phyloP scores from a whole-genome alignment of 2,797 vertebrate species.

The Salmo trutta region DNA sequence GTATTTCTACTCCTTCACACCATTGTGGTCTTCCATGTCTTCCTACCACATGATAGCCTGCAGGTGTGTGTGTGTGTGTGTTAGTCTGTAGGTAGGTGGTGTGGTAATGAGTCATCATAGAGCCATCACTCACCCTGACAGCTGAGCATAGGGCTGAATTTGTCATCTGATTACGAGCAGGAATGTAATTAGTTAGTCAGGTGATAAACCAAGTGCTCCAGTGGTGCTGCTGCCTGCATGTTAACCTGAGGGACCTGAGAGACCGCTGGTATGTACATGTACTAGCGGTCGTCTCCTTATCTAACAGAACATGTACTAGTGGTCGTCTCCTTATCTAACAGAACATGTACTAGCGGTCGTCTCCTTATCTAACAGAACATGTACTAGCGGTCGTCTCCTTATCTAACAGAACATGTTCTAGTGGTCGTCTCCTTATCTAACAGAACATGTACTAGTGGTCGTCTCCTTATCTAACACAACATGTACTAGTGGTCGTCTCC shows the following conservation, averaged over 20 bases:
- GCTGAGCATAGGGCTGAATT: constrained; percentile 31
- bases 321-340: too few species aligned
- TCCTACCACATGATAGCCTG: not conserved
- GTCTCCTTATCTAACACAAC: too few species aligned
- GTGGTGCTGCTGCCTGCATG: not conserved
- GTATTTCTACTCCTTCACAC: too few species aligned
- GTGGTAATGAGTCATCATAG: constrained; percentile 18
- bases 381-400: too few species aligned
- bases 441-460: too few species aligned
- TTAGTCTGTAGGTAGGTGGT: constrained; percentile 11
- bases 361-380: too few species aligned
- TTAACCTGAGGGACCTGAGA: not conserved
- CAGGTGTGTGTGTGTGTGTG: too few species aligned
- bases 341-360: too few species aligned
- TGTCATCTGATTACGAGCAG: constrained; percentile 39
- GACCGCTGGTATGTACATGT: not conserved
- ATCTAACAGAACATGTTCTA: too few species aligned
- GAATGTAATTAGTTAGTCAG: constrained; percentile 32
- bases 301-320: not conserved
- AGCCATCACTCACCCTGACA: constrained; percentile 32
- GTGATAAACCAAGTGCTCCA: constrained; percentile 6
- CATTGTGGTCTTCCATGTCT: constrained; percentile 2
- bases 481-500: too few species aligned
- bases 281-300: not conserved
- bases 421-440: too few species aligned